Evolutionary conservation across 37 sponge, comb jelly and placozoan genomes (phyloP), one percentile per base, ranked within the genome.

Genomic region (Beroe ovata): DNA sequence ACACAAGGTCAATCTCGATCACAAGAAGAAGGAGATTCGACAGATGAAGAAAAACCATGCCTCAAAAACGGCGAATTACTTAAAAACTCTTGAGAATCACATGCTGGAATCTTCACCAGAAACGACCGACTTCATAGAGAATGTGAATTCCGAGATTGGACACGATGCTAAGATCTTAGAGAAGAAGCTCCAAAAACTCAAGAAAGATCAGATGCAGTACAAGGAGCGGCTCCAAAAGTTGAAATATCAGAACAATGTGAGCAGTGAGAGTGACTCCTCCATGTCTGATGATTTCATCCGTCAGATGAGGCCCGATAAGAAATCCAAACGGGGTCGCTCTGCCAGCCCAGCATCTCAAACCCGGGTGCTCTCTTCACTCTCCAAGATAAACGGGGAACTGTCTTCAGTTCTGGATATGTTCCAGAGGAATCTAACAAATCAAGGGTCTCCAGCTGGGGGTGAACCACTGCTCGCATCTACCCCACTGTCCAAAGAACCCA

Each of bases 101-200:
- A 77, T 77, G 84, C 42, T 77, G 41, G 84, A 77, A 20, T 77
- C 84, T n/a, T 77, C 84, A 3, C 84, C 84, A 42, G 84, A 77
- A 23, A 77, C 84, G 21, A 77, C 84, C n/a, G 84, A 77, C 20
- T 77, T 77, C 47, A 77, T 77, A n/a, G 84, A 77, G 25, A 77
- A 39, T 41, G 33, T 77, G 22, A 77, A 77, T 42, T 30, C 84
- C 22, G 84, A 77, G 23, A 77, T 77, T 35, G 23, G 54, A 1
- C 35, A 77, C 3, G 84, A 77, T 77, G 84, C 84, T 23, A 77
- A 23, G 25, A 8, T 77, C 4, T 54, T 77, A 1, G 84, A 77
- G 47, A 77, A 77, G 84, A 77, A 77, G 38, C 54, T 77, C 22
- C 84, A 77, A 16, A 77, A 77, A 29, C 47, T 77, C 23, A 77